A percentile compares a stretch with the other conserved stretches of the same genome.
Conservation (phyloP, 2,888 invertebrate genomes). For the Pinctada fucata region DNA sequence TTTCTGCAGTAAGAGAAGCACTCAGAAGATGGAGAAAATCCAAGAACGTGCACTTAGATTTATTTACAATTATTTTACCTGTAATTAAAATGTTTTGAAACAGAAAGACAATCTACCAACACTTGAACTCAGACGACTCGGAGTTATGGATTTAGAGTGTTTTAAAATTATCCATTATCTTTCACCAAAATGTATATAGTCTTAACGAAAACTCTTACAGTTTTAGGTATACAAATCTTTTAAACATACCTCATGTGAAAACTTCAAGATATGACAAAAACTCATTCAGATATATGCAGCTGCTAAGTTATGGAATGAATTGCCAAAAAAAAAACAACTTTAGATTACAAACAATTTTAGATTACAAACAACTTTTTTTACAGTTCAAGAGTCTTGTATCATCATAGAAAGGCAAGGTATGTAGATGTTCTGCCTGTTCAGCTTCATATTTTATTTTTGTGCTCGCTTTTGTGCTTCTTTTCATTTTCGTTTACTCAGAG, state of each 20-base stretch:
- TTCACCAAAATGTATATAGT: conserved; percentile 21
- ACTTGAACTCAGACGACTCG: conserved; percentile 32
- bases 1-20: conserved; percentile 35
- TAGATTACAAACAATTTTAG: conserved; percentile 6
- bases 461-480: too few relatives aligned
- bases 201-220: conserved; percentile 23
- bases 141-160: conserved; percentile 31
- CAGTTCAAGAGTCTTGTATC: not conserved
- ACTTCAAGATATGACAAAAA: conserved; percentile 35
- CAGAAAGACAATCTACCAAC: conserved; percentile 25
- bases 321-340: conserved; percentile 12
- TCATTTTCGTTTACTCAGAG: too few relatives aligned
- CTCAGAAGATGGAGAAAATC: conserved; percentile 34
- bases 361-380: conserved; percentile 1
- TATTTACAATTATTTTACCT: conserved; percentile 30
- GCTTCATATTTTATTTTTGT: not conserved
- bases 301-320: conserved; percentile 31
- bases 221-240: conserved; percentile 35
- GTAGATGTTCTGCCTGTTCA: not conserved
- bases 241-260: conserved; percentile 21
- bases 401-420: not conserved
- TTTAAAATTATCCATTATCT: conserved; percentile 34
- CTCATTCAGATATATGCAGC: conserved; percentile 22
- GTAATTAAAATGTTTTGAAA: conserved; percentile 20
- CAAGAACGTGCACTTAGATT: conserved; percentile 37